A percentile compares a stretch with the other conserved stretches of the same genome.
These are phyloP conservation scores for Corynorhinus townsendii DNA, from an alignment of 2,113 vertebrate genomes.

Conservation along the genomic window DNA sequence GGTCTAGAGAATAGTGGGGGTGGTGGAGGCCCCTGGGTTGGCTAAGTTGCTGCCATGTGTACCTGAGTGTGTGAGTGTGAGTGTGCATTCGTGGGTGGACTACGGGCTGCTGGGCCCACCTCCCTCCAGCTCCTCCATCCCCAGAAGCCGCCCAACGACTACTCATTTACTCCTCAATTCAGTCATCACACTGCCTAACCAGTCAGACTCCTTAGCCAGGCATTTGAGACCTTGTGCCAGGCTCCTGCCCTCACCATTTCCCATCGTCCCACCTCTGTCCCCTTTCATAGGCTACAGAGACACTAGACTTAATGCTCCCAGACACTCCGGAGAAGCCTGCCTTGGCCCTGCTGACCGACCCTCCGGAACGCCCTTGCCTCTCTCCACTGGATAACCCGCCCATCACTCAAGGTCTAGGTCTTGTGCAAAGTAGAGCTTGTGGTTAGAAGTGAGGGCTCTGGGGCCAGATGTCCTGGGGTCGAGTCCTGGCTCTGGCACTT, in stretches of 20 bases:
- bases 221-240: background rate
- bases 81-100: too few species aligned
- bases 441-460: background rate
- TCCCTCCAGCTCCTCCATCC: background rate
- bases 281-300: background rate
- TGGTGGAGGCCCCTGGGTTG: background rate
- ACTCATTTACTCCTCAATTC: background rate
- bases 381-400: background rate
- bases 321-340: background rate
- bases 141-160: background rate
- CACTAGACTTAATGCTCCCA: background rate
- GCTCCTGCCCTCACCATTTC: background rate
- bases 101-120: fast-evolving
- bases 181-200: background rate
- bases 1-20: background rate
- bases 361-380: background rate
- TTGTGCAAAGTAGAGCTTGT: background rate
- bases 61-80: too few species aligned
- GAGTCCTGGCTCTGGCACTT: background rate
- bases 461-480: background rate
- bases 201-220: background rate
- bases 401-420: fast-evolving
- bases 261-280: background rate
- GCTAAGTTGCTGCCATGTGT: background rate
- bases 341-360: fast-evolving